Base-by-base conservation (phyloP, 2,888 invertebrate species). In the Ormia ochracea region DNA sequence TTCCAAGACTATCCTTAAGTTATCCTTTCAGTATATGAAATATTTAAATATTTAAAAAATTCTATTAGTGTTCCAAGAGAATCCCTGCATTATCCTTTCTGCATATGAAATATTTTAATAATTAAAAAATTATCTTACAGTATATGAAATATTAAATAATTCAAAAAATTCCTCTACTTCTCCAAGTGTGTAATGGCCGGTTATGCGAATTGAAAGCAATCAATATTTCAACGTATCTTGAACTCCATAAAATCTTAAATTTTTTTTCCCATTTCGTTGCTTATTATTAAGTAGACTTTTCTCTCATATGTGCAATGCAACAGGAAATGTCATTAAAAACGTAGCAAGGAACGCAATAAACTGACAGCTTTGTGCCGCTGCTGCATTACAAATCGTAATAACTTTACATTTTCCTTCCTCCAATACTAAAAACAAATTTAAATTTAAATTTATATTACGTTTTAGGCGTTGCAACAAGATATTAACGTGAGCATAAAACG, bases 251-350 rank as follows among this genome's bases (percentile, higher is more conserved):
- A 50, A n/a, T n/a, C n/a, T n/a, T n/a, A n/a, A n/a, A n/a, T n/a
- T n/a, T n/a, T n/a, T n/a, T n/a, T 43, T 58, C 50, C 23, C 50
- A 50, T 21, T 31, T 23, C 17, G 9, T 69, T 58, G 19, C 9
- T 28, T 10, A 10, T 59, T 36, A 38, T 59, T 50, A 45, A 48
- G 26, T 28, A 6, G 4, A 48, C 5, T 36, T 36, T 17, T 52
- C n/a, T n/a, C 5, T 56, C 12, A 23, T 43, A 50, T 52, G n/a
- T 72, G 31, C 69, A 31, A 63, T 72, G 31, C 69, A 31, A 63
- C 56, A 76, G 69, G 69, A 76, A 52, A 69, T 69, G 48, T 69
- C 69, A 76, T 76, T 76, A 76, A 76, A 54, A 54, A 63, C 26
- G 56, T n/a, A 74, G 66, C 74, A 74, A 66, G 56, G 19, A 73